Evolutionary conservation across 2,888 invertebrate species (phyloP).

Genomic region (Drosophila maculinotata): DNA sequence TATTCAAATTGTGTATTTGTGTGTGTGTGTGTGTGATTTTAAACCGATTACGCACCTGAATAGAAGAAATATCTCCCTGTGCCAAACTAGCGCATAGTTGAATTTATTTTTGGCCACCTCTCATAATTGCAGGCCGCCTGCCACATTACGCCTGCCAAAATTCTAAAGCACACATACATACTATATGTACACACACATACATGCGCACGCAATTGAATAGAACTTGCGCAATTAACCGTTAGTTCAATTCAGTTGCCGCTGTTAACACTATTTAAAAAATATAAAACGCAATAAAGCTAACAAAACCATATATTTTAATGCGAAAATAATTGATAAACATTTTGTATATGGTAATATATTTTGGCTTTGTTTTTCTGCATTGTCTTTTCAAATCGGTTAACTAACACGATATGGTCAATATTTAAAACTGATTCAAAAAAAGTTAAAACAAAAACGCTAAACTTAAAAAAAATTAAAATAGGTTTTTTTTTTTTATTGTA

Average conservation of each 20-base stretch:
- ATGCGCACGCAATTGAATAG: slow-evolving; percentile 22
- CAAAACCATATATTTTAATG: too few species aligned
- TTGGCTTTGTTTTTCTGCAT: too few species aligned
- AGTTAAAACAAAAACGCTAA: too few species aligned
- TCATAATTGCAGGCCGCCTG: slow-evolving; percentile 75
- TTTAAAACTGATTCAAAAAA: too few species aligned
- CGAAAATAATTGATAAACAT: too few species aligned
- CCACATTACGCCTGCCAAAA: slow-evolving; percentile 61
- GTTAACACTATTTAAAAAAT: too few species aligned
- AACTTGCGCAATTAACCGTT: slow-evolving; percentile 71
- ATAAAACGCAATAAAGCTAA: too few species aligned
- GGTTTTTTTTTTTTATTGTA: too few species aligned
- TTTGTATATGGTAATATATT: too few species aligned
- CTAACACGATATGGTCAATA: too few species aligned
- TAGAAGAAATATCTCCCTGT: slow-evolving; percentile 2
- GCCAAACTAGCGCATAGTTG: slow-evolving; percentile 67
- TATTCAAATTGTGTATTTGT: slow-evolving; percentile 10
- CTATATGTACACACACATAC: slow-evolving; percentile 1
- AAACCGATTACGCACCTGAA: slow-evolving; percentile 52
- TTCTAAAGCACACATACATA: slow-evolving; percentile 3
- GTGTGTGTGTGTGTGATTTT: slow-evolving; percentile 12
- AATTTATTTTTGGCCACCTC: slow-evolving; percentile 76
- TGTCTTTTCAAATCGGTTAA: too few species aligned
- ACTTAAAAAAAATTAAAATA: too few species aligned
- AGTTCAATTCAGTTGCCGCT: slow-evolving; percentile 37